Evolutionary conservation across 2,888 invertebrate genomes (phyloP), one percentile per base, ranked within the genome.

Genomic region (Cheilosia grossa): DNA sequence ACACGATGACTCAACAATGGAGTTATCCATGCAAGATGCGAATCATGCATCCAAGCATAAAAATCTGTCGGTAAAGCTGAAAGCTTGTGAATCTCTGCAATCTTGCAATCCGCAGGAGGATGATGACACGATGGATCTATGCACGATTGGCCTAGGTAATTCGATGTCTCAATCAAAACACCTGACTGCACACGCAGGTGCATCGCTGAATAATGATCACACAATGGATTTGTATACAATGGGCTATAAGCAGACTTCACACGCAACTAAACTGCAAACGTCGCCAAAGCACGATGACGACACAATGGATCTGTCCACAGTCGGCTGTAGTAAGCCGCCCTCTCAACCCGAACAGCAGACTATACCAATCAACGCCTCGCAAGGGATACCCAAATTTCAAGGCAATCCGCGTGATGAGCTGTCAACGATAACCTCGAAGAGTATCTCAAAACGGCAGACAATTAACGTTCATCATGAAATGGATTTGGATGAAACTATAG

Each of bases 301-400:
- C 44, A 37, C 33, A 21, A 37, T 58, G 56, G 47, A 69, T 9
- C 5, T 67, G 27, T 54, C 67, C 9, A 17, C 66, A 9, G 53
- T 19, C 4, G 17, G 7, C 17, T 17, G 6, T 4, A 33, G 17
- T 9, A 19, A 37, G 9, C 17, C 56, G 4, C 10, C 2, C 10
- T 4, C 19, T 15, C 24, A 56, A 56, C 1, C 37, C 13, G 47
- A 19, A 47, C 6, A 47, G 9, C 17, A 3, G 19, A 10, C 4
- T 21, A 24, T 13, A 10, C 13, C 13, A 10, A 4, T 13, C 0
- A 24, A 37, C 13, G 13, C 13, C 13, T 37, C 37, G 10, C 4
- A 13, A 37, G 13, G 1, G 37, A 37, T 37, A 13, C 0, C 13
- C 3, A 13, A 13, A 37, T 37, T 37, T 37, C 37, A 33, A 33